Evolutionary conservation across 2,797 vertebrate species (phyloP), one percentile per base, ranked within the genome.

Genomic region (Champsocephalus gunnari): DNA sequence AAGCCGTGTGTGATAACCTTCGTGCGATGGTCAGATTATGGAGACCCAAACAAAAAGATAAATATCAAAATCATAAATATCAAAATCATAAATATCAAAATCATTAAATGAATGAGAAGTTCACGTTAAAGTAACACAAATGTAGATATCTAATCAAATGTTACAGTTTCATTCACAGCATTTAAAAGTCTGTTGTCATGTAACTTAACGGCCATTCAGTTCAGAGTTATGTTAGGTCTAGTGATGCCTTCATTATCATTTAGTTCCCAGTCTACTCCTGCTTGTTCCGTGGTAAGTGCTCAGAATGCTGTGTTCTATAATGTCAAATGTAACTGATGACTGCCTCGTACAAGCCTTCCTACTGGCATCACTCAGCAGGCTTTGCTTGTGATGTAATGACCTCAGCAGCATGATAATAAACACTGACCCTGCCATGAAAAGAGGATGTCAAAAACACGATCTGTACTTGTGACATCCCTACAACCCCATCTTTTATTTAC

Each of bases 371-470:
- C 53, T 72, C 66, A 63, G 61, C 84, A 86, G 66, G 70, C 61
- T 55, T 78, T 78, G 67, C 76, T 79, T 80, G 77, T 81, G 64
- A 63, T 80, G 76, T 61, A 48, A 75, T 79, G 71, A 73, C 65
- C 45, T 84, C 82, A 84, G 53, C 58, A 72, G 71, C n/a, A 71
- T 21, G 57, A 84, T 70, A 75, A 84, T 80, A 92, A 91, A 86
- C 78, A 79, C 12, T 24, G 51, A 62, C 24, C 64, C 28, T 38
- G 55, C 16, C 74, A 67, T 55, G 61, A 73, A 82, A 64, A 53
- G 47, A 55, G 9, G 50, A 71, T 55, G 63, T 84, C 61, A 74
- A 84, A 80, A 75, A 77, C 17, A 66, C 24, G 47, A 77, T 61
- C 10, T 69, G 51, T 66, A 50, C 58, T 62, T 53, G 63, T 71